These are phyloP conservation scores for Novumbra hubbsi DNA, from an alignment of 2,797 vertebrate species.

Conservation along the genomic window DNA sequence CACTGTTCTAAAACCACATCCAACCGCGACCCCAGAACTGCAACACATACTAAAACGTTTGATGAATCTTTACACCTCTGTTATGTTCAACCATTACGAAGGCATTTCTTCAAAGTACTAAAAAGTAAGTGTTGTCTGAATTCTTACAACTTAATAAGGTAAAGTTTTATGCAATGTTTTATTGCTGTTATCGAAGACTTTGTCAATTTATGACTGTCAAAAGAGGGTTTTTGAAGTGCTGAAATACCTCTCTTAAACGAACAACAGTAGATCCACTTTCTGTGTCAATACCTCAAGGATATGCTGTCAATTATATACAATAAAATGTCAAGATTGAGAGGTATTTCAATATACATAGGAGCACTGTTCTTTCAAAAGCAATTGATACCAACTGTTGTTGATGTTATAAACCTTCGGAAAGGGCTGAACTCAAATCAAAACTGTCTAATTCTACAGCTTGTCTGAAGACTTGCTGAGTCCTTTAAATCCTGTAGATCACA, in stretches of 20 bases:
- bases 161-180: background rate
- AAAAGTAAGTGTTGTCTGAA: background rate
- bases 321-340: background rate
- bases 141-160: background rate
- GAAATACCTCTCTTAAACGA: background rate
- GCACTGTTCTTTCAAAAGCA: too few species aligned
- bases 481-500: background rate
- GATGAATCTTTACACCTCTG: background rate
- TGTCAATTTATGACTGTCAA: background rate
- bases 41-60: background rate
- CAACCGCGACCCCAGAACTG: too few species aligned
- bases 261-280: background rate
- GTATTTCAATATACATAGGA: background rate
- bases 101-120: background rate
- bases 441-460: background rate
- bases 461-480: background rate
- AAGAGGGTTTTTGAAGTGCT: background rate
- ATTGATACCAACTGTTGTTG: too few species aligned
- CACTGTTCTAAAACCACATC: too few species aligned
- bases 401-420: background rate
- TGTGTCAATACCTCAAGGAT: conserved; percentile 4
- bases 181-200: background rate
- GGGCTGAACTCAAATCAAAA: conserved; percentile 4
- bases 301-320: background rate
- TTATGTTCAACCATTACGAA: background rate